Conservation (phyloP, 2,113 vertebrate genomes). For the Sinocyclocheilus maitianheensis region DNA sequence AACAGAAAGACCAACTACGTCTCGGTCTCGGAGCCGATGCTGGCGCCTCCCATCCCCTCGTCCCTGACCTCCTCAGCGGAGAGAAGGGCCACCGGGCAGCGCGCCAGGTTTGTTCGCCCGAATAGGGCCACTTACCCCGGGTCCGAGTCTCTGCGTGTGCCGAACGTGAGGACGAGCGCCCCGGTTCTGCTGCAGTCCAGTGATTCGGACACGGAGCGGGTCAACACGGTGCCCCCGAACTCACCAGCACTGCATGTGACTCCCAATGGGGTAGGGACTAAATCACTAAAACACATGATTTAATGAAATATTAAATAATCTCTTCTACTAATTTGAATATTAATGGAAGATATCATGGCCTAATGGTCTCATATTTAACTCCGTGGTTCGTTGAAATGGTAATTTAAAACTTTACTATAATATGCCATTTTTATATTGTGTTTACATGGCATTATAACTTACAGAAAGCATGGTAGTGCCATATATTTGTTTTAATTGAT, state of each 20-base stretch:
- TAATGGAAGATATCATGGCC: neutral
- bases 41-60: slow-evolving; percentile 67
- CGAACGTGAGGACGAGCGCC: slow-evolving; percentile 68
- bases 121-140: slow-evolving; percentile 65
- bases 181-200: slow-evolving; percentile 66
- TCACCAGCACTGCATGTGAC: slow-evolving; percentile 66
- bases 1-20: slow-evolving; percentile 57
- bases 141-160: slow-evolving; percentile 66
- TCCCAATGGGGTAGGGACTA: slow-evolving; percentile 43
- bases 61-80: slow-evolving; percentile 62
- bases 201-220: slow-evolving; percentile 68
- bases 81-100: slow-evolving; percentile 57
- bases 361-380: neutral
- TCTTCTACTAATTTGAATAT: neutral
- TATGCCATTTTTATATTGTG: neutral
- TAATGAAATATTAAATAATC: neutral
- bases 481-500: neutral
- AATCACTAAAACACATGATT: neutral
- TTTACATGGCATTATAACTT: neutral
- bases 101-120: slow-evolving; percentile 61
- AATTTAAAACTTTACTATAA: neutral
- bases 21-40: slow-evolving; percentile 67
- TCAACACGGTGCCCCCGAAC: slow-evolving; percentile 76
- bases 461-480: neutral
- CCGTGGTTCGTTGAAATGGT: no score